Evolutionary conservation across 2,797 vertebrate species (phyloP), one percentile per base, ranked within the genome.

Genomic region (Sparidentex hasta): DNA sequence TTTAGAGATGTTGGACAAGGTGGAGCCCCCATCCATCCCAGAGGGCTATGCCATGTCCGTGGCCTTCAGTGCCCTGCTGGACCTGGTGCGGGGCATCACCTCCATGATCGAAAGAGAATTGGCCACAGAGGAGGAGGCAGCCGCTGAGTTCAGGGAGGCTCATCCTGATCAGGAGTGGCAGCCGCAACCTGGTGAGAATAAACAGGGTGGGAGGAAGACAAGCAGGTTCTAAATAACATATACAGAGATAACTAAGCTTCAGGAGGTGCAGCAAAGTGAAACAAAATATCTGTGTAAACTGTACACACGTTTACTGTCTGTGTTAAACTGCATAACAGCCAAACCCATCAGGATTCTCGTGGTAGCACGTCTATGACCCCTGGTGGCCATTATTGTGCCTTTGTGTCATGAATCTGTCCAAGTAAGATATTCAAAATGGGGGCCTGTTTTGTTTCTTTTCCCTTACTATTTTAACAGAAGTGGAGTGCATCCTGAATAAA

Each of bases 31-130:
- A 12, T 98, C 96, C 27, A 99, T 99, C 89, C 98, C 98, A 27
- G 98, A 99, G 90, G 98, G 98, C 74, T 99, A 99, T 33, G 98
- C 98, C 76, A 98, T 99, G 98, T 99, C 98, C 0, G 98, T 99
- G 93, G 98, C 98, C 61, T 99, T 99, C 93, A 97, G 98, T n/a
- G 99, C 97, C 80, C 95, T 99, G 70, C 92, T 99, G 62, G 98
- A 99, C 94, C 97, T 99, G 82, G 98, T 99, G 63, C 94, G 98
- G 74, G 98, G 98, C 83, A 98, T 99, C 88, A 99, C 98, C 59
- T 92, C 95, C 38, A 98, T 99, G 97, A 99, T 99, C 4, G 98
- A 99, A 92, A 96, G 95, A 81, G 98, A 99, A 72, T 62, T 99
- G 69, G 93, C 95, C 11, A 16, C 27, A 29, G 94, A 96, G 84